These are phyloP conservation scores for Limanda limanda DNA, from an alignment of 2,113 vertebrate genomes.

Conservation along the genomic window DNA sequence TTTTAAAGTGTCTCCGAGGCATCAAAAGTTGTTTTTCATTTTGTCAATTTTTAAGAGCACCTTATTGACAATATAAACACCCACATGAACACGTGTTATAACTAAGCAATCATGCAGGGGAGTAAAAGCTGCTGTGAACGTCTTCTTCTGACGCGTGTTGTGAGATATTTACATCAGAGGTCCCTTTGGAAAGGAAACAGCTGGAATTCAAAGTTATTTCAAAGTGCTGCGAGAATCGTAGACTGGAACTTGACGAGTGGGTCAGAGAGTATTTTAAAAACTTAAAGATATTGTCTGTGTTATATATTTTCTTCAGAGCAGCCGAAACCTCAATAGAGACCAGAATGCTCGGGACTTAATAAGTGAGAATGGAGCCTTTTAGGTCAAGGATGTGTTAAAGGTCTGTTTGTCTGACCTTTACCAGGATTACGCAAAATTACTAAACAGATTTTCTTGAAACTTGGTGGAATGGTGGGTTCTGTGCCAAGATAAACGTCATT, in stretches of 20 bases:
- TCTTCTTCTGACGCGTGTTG: too few relatives aligned
- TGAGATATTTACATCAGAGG: constrained; percentile 9
- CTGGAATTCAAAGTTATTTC: constrained; percentile 10
- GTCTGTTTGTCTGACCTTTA: not conserved
- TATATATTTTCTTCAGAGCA: not conserved
- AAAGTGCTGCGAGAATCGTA: not conserved
- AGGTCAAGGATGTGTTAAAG: not conserved
- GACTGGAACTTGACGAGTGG: not conserved
- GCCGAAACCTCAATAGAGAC: not conserved
- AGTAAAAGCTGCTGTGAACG: too few relatives aligned
- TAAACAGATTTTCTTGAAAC: too few relatives aligned
- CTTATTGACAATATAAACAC: constrained; percentile 46
- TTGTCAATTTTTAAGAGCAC: constrained; percentile 38
- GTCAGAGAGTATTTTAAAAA: not conserved
- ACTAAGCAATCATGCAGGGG: constrained; percentile 24
- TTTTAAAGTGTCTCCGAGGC: constrained; percentile 14
- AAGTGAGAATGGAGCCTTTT: not conserved
- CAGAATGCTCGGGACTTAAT: not conserved
- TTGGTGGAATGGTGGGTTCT: too few relatives aligned
- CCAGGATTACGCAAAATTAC: too few relatives aligned
- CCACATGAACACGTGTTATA: constrained; percentile 22
- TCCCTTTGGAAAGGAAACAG: not conserved
- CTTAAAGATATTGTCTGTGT: not conserved
- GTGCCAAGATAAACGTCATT: too few relatives aligned
- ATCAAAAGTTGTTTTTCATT: constrained; percentile 24